Evolutionary conservation across 92 coral and sea anemone species (phyloP).

Genomic region (Epizoanthus scotinus): DNA sequence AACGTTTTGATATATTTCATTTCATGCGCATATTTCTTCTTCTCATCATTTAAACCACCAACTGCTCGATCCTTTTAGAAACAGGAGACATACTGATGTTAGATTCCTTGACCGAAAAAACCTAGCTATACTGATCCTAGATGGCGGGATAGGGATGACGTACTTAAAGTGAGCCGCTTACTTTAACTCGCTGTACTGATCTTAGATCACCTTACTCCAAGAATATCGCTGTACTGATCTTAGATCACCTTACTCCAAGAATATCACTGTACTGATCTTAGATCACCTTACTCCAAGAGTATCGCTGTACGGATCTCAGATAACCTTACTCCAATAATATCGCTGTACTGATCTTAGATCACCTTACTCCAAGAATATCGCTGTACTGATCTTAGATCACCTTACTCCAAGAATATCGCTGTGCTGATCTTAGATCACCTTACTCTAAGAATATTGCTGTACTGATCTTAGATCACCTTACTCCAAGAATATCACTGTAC

Average conservation of each 20-base stretch:
- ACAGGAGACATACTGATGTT: not conserved
- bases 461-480: too few species aligned
- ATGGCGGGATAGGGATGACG: not conserved
- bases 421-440: not conserved
- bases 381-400: not conserved
- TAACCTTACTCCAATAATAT: too few species aligned
- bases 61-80: constrained; percentile 75
- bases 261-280: not conserved
- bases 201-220: not conserved
- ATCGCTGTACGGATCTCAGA: too few species aligned
- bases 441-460: too few species aligned
- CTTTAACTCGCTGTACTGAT: too few species aligned
- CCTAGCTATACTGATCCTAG: not conserved
- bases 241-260: too few species aligned
- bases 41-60: constrained; percentile 86
- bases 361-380: too few species aligned
- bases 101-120: not conserved
- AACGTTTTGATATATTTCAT: constrained; percentile 78
- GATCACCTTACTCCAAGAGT: too few species aligned
- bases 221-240: too few species aligned
- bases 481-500: too few species aligned
- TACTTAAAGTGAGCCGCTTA: too few species aligned
- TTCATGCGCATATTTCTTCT: constrained; percentile 78
- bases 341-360: not conserved
- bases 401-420: not conserved